These are phyloP conservation scores for Nezara viridula DNA, from an alignment of 2,888 invertebrate species.

Conservation along the genomic window DNA sequence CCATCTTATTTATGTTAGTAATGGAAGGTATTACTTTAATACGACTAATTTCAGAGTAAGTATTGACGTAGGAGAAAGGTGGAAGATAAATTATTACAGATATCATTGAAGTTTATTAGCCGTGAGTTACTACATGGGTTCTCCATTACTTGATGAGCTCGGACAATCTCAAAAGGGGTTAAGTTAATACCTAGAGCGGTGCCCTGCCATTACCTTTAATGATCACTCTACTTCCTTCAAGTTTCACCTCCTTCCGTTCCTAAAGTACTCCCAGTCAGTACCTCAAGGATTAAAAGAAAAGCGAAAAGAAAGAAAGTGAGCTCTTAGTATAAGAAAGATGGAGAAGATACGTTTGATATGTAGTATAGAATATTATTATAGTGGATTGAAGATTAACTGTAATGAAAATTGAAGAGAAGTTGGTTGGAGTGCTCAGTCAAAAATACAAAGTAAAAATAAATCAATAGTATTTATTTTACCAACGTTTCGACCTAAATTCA, in stretches of 20 bases:
- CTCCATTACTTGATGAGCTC: conserved; percentile 15
- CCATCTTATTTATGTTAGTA: too few species aligned
- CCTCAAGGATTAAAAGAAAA: too few species aligned
- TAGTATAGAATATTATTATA: too few species aligned
- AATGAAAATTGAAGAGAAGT: too few species aligned
- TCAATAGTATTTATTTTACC: too few species aligned
- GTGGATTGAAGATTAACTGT: too few species aligned
- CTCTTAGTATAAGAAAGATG: background rate
- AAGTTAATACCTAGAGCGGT: background rate
- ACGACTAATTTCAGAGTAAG: background rate
- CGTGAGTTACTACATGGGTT: background rate
- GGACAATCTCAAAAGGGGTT: background rate
- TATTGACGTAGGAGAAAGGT: background rate
- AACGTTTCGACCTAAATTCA: too few species aligned
- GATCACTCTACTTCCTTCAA: background rate
- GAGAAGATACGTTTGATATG: too few species aligned
- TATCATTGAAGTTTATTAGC: background rate
- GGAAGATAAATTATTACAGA: background rate
- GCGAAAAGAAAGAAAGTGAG: too few species aligned
- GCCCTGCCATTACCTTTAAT: background rate
- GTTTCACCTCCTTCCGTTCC: background rate
- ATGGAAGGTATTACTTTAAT: background rate
- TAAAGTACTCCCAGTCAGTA: background rate
- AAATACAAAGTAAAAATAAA: too few species aligned
- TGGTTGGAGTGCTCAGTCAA: too few species aligned